These are phyloP conservation scores for Mya arenaria DNA, from an alignment of 1,140 invertebrate genomes.

Conservation along the genomic window DNA sequence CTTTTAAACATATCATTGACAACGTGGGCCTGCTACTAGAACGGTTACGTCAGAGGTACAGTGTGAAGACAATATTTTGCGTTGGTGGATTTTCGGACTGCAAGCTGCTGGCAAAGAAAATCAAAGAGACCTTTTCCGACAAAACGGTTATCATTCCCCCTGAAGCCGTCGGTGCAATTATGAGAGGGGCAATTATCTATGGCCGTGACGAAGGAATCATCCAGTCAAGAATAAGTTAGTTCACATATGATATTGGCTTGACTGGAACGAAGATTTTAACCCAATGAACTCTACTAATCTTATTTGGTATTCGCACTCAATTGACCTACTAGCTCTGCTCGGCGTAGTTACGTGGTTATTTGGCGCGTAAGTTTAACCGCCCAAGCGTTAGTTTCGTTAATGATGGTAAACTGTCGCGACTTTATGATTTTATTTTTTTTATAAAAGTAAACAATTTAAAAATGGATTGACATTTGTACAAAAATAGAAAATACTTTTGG, in stretches of 20 bases:
- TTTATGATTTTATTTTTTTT: no score
- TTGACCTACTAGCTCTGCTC: no score
- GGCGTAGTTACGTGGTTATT: no score
- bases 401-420: no score
- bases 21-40: not conserved
- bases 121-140: constrained; percentile 2
- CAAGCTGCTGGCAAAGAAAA: not conserved
- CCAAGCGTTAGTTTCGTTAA: no score
- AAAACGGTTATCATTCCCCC: constrained; percentile 18
- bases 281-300: no score
- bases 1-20: not conserved
- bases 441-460: no score
- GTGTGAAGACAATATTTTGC: constrained; percentile 29
- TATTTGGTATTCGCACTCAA: no score
- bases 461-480: no score
- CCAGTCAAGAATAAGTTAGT: constrained; percentile 1
- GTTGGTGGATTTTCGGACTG: constrained; percentile 52
- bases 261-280: constrained; percentile 51
- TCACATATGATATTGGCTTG: constrained; percentile 37
- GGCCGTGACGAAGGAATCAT: constrained; percentile 29
- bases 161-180: constrained; percentile 18
- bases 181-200: constrained; percentile 45
- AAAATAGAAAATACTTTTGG: no score
- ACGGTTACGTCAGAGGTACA: not conserved
- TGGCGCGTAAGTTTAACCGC: no score